Evolutionary conservation across 1,140 invertebrate genomes (phyloP).

Genomic region (Magallana ariakensis): DNA sequence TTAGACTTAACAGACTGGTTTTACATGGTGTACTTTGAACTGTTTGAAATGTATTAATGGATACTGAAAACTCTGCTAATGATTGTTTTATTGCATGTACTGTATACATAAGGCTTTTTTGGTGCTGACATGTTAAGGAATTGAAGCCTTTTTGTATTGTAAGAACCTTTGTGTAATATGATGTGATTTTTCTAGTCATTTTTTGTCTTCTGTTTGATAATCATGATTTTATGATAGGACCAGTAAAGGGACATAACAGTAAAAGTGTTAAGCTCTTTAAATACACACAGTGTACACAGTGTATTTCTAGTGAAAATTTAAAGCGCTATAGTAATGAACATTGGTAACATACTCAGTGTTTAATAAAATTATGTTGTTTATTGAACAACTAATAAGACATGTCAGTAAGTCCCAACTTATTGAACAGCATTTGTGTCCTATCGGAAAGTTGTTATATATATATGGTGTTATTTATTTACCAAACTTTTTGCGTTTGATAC

Average conservation of each 20-base stretch:
- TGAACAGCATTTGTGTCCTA: background rate
- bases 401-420: background rate
- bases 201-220: background rate
- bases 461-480: background rate
- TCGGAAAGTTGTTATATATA: background rate
- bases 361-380: too few relatives aligned
- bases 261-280: background rate
- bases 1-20: too few relatives aligned
- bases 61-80: too few relatives aligned
- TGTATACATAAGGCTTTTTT: background rate
- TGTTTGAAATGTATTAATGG: too few relatives aligned
- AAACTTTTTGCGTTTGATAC: background rate
- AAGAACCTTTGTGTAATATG: background rate
- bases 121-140: background rate
- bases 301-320: too few relatives aligned
- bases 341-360: too few relatives aligned
- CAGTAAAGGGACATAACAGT: background rate
- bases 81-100: too few relatives aligned
- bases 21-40: too few relatives aligned
- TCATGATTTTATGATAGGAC: background rate
- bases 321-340: too few relatives aligned
- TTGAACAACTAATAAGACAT: too few relatives aligned
- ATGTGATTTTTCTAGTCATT: slow-evolving; percentile 34
- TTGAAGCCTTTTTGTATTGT: background rate
- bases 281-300: too few relatives aligned